These are phyloP conservation scores for Platycnemis pennipes DNA, from an alignment of 2,888 invertebrate genomes.

Conservation along the genomic window DNA sequence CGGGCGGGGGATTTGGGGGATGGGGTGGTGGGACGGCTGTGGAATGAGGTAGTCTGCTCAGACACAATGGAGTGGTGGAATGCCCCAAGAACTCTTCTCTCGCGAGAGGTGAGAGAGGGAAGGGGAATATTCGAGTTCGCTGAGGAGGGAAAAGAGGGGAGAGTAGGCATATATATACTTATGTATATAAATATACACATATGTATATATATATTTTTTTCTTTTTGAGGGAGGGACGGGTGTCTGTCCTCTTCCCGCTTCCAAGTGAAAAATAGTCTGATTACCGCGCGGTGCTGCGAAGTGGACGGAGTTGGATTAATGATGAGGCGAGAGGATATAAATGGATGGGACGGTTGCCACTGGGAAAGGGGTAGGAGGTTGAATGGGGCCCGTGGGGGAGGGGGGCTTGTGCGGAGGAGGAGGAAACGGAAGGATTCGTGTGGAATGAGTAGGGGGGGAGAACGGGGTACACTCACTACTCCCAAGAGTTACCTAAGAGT, in stretches of 20 bases:
- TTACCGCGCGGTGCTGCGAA: slow-evolving; percentile 59
- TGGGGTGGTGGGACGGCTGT: not conserved
- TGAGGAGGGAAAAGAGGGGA: not conserved
- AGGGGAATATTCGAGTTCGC: not conserved
- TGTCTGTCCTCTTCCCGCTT: slow-evolving; percentile 53
- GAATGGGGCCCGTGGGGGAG: not conserved
- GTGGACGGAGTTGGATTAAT: slow-evolving; percentile 66
- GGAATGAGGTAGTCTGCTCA: slow-evolving; percentile 34
- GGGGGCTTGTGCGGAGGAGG: not conserved
- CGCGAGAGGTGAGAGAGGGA: not conserved
- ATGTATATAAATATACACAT: not conserved
- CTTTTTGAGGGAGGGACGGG: not conserved
- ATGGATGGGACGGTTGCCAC: slow-evolving; percentile 64
- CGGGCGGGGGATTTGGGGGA: not conserved
- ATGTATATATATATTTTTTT: slow-evolving; percentile 20
- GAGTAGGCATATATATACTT: not conserved
- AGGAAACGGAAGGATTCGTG: not conserved
- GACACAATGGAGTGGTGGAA: slow-evolving; percentile 63
- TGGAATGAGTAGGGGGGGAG: not conserved
- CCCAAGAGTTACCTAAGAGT: not conserved
- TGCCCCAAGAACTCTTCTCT: slow-evolving; percentile 10
- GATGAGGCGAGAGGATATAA: slow-evolving; percentile 64
- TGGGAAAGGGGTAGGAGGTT: slow-evolving; percentile 1
- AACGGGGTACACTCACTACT: not conserved
- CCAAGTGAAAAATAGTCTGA: slow-evolving; percentile 68